Conservation (phyloP, 2,888 invertebrate species). For the Sinodicranocentrus sp. region DNA sequence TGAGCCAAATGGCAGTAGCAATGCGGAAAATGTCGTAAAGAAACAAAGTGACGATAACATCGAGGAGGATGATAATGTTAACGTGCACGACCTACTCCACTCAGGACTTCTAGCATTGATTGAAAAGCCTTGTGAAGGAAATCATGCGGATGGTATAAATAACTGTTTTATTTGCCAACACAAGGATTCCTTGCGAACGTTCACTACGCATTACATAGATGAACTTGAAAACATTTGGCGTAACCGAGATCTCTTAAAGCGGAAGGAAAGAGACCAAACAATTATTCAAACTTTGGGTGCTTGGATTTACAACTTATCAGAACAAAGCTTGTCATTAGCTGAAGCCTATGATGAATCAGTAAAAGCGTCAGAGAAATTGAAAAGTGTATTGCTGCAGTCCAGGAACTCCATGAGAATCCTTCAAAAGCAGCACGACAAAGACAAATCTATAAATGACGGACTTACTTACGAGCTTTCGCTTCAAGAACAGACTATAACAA, state of each 20-base stretch:
- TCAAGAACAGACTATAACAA: constrained; percentile 27
- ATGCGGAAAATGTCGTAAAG: background rate
- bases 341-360: constrained; percentile 11
- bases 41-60: too few species aligned
- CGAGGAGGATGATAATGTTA: too few species aligned
- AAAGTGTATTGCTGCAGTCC: background rate
- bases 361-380: constrained; percentile 23
- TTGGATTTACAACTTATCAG: constrained; percentile 47
- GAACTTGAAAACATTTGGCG: constrained; percentile 19
- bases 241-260: background rate
- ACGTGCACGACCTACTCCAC: background rate
- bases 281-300: constrained; percentile 4
- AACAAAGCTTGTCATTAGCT: constrained; percentile 36
- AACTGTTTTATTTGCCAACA: constrained; percentile 49
- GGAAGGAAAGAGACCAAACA: background rate
- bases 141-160: background rate
- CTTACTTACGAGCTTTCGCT: constrained; percentile 43
- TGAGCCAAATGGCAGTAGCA: background rate
- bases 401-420: constrained; percentile 21
- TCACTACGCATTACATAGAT: background rate
- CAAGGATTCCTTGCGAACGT: constrained; percentile 30
- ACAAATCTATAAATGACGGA: constrained; percentile 18
- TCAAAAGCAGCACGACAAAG: constrained; percentile 25
- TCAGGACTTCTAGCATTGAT: constrained; percentile 6
- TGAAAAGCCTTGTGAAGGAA: background rate